These are phyloP conservation scores for Leucoptera coffeella DNA, from an alignment of 2,888 invertebrate species.

Conservation along the genomic window DNA sequence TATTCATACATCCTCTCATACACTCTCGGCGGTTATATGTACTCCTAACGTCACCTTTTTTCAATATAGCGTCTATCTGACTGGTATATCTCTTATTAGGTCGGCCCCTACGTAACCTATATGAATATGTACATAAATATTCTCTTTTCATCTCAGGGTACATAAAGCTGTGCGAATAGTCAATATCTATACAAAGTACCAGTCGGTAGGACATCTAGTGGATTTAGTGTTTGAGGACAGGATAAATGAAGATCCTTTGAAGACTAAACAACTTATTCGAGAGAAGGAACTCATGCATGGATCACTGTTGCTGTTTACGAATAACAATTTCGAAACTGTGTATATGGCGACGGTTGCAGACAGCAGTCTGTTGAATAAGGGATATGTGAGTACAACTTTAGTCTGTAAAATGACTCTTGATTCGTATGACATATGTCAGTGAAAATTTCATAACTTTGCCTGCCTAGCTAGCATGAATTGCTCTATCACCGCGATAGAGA, in stretches of 20 bases:
- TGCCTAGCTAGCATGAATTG: too few species aligned
- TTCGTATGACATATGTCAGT: too few species aligned
- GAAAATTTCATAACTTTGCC: too few species aligned
- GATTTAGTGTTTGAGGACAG: constrained; percentile 29
- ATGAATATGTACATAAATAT: too few species aligned
- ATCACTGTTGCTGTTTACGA: constrained; percentile 66
- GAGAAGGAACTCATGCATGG: constrained; percentile 63
- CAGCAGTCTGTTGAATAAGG: constrained; percentile 34
- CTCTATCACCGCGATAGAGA: too few species aligned
- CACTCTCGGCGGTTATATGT: too few species aligned
- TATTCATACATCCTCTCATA: too few species aligned
- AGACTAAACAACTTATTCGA: constrained; percentile 15
- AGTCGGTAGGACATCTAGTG: constrained; percentile 32
- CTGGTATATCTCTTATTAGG: too few species aligned
- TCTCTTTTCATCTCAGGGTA: constrained; percentile 17
- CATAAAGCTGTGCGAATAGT: constrained; percentile 39
- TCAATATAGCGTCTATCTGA: too few species aligned
- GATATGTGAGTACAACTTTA: constrained; percentile 54
- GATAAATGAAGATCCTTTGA: constrained; percentile 10
- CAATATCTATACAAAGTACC: constrained; percentile 25
- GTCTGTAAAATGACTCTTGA: too few species aligned
- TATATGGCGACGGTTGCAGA: constrained; percentile 64
- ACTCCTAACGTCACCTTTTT: too few species aligned
- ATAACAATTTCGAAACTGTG: constrained; percentile 61
- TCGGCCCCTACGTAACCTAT: too few species aligned